These are phyloP conservation scores for Mesocricetus auratus DNA, from an alignment of 2,113 vertebrate species.

Conservation along the genomic window DNA sequence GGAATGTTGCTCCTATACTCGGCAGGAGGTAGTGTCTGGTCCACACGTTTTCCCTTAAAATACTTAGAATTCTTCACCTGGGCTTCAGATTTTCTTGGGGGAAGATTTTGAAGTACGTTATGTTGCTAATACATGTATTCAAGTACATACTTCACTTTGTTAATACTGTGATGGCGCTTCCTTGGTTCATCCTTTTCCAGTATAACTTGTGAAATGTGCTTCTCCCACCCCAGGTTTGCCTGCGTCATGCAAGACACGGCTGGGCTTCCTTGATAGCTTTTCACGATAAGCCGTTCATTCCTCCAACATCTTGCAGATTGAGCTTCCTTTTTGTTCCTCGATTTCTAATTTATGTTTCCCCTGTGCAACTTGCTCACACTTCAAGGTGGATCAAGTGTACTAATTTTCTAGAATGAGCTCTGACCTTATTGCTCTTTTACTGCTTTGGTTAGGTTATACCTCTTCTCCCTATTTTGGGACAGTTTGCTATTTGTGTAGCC, in stretches of 20 bases:
- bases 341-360: not conserved
- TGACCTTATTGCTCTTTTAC: not conserved
- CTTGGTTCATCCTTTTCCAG: not conserved
- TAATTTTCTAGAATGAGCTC: not conserved
- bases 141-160: not conserved
- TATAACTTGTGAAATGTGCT: not conserved
- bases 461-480: not conserved
- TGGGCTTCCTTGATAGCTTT: not conserved
- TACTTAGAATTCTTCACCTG: not conserved
- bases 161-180: not conserved
- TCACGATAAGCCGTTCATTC: not conserved
- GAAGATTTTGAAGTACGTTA: not conserved
- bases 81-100: not conserved
- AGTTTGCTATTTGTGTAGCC: not conserved
- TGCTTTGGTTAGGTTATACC: not conserved
- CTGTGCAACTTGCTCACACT: slow-evolving; percentile 7
- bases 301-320: not conserved
- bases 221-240: not conserved
- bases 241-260: not conserved
- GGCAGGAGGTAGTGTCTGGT: not conserved
- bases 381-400: not conserved
- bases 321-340: not conserved
- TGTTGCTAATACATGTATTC: not conserved
- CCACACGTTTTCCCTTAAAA: not conserved
- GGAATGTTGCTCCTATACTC: not conserved